These are phyloP conservation scores for Tyto alba DNA, from an alignment of 2,113 vertebrate species.

Conservation along the genomic window DNA sequence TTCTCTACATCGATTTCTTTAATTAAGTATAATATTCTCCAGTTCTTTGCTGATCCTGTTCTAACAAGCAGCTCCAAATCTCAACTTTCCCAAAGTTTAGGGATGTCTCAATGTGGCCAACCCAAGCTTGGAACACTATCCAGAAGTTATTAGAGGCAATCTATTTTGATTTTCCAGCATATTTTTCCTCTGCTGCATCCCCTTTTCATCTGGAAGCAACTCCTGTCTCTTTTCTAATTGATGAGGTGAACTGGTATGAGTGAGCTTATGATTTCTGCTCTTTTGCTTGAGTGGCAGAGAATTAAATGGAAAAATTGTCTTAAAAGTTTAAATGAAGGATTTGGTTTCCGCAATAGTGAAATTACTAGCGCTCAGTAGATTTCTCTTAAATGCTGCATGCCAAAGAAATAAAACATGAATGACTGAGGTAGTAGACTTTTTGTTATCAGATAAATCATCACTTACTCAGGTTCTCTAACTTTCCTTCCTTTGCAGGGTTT, in stretches of 20 bases:
- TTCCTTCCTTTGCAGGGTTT: neutral
- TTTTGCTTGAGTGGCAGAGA: slow-evolving; percentile 41
- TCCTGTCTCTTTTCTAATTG: slow-evolving; percentile 24
- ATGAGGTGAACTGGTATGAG: slow-evolving; percentile 39
- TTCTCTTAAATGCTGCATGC: neutral
- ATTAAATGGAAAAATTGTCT: slow-evolving; percentile 46
- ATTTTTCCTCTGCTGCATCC: slow-evolving; percentile 28
- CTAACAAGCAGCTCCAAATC: neutral
- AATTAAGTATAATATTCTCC: neutral
- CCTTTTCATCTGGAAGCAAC: slow-evolving; percentile 35
- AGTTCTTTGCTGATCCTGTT: neutral
- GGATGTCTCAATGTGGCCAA: neutral
- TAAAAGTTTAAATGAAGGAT: slow-evolving; percentile 34
- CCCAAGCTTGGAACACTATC: neutral
- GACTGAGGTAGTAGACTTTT: neutral
- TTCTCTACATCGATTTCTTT: neutral
- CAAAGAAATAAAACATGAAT: slow-evolving; percentile 43
- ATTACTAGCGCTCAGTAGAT: neutral
- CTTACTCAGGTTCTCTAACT: neutral
- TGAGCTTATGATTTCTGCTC: slow-evolving; percentile 35
- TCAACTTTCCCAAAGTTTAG: neutral
- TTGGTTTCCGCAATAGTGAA: neutral
- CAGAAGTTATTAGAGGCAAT: slow-evolving; percentile 3
- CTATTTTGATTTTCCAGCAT: slow-evolving; percentile 16
- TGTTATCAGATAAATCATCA: slow-evolving; percentile 36